Percentiles rank a stretch among this genome's conserved stretches.
phyloP scores from a whole-genome alignment of 2,888 invertebrate genomes.

The Lycocerus yunnanus region DNA sequence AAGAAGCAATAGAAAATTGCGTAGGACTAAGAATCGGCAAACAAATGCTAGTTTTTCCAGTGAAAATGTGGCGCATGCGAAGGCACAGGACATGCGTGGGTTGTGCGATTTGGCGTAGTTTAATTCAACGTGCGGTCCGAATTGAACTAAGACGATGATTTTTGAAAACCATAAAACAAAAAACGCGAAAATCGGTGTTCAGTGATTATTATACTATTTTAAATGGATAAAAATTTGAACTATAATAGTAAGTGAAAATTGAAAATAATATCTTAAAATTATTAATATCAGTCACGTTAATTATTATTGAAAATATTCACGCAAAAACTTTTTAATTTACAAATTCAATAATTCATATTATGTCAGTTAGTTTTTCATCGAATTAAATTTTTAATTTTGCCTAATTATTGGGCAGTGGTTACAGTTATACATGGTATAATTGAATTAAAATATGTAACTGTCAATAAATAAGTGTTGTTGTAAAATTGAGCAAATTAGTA shows the following conservation, averaged over 20 bases:
- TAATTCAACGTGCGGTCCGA: conserved; percentile 25
- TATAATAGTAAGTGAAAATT: conserved; percentile 13
- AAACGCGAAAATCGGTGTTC: conserved; percentile 20
- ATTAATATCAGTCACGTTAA: neutral
- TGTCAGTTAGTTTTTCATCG: neutral
- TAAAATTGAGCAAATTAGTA: neutral
- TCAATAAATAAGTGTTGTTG: neutral
- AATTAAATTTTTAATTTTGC: too few species aligned
- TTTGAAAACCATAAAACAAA: conserved; percentile 17
- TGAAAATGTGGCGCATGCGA: conserved; percentile 22
- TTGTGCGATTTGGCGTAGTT: conserved; percentile 21
- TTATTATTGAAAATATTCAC: neutral
- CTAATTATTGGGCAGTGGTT: too few species aligned
- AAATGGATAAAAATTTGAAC: conserved; percentile 23
- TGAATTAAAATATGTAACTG: neutral
- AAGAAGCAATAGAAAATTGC: conserved; percentile 4
- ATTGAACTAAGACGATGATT: conserved; percentile 25
- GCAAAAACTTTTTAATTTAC: conserved; percentile 1
- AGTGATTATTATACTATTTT: conserved; percentile 12
- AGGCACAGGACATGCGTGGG: conserved; percentile 22
- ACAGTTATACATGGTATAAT: neutral
- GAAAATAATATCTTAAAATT: neutral
- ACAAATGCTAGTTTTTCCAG: conserved; percentile 9
- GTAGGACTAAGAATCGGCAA: conserved; percentile 7
- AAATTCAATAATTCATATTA: neutral